Conservation (phyloP, 2,797 vertebrate species). For the Cuniculus paca region DNA sequence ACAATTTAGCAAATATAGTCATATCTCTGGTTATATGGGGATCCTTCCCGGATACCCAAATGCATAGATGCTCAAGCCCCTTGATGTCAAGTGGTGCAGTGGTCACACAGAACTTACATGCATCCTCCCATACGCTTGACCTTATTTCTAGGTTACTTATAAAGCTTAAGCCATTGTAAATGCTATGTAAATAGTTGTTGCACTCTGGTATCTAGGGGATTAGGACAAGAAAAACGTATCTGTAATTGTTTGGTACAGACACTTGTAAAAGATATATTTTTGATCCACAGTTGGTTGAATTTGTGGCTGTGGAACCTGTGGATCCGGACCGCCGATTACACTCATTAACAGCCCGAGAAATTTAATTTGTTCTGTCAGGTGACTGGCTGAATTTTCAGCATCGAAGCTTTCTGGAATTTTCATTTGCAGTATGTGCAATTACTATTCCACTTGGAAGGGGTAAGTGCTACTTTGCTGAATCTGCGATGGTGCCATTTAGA, state of each 20-base stretch:
- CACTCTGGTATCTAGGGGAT: too few relatives aligned
- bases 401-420: conserved; percentile 43
- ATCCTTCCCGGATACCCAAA: not conserved
- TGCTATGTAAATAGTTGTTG: not conserved
- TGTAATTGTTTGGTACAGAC: not conserved
- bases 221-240: not conserved
- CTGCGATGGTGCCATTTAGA: conserved; percentile 28
- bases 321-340: not conserved
- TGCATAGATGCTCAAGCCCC: not conserved
- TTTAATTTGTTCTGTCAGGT: conserved; percentile 67
- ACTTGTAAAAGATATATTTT: not conserved
- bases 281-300: not conserved
- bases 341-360: conserved; percentile 41
- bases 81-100: not conserved
- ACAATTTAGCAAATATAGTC: conserved; percentile 29
- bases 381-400: conserved; percentile 69
- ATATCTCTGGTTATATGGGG: not conserved
- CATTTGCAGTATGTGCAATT: conserved; percentile 8
- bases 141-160: not conserved
- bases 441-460: not conserved
- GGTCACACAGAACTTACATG: not conserved
- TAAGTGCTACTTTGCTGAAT: conserved; percentile 31
- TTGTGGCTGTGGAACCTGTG: not conserved
- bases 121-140: too few relatives aligned
- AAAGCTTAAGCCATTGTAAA: not conserved